Evolutionary conservation across 2,113 vertebrate genomes (phyloP), one percentile per base, ranked within the genome.

Genomic region (Gallinago undulata): DNA sequence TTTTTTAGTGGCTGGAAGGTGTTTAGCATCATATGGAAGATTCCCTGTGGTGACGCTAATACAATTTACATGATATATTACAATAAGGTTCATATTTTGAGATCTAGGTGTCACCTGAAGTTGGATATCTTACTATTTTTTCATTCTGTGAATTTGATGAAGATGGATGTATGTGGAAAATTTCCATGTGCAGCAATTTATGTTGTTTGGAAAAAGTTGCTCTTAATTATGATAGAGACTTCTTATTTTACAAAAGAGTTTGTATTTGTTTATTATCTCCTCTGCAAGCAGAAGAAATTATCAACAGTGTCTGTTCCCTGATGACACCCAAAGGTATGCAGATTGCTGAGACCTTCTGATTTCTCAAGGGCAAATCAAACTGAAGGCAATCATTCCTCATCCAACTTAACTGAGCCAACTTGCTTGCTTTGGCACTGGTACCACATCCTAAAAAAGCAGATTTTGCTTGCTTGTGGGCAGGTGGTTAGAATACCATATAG

Each of bases 291-390:
- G 72, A 67, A n/a, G 53, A 73, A 91, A 89, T 80, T n/a, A n/a
- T 48, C 17, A 50, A 56, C 19, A 86, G 24, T 91, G 41, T 87
- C 31, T 94, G 35, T 90, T 94, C 56, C 45, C 70, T 51, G 37
- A 83, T 89, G 76, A 66, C 24, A 87, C 28, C 60, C 70, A 89
- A 94, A 94, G 64, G 74, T 83, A 91, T 83, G 73, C 41, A 92
- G 77, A 95, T 78, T 96, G 51, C 37, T 68, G 56, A 90, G 69
- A 75, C 83, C 87, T 93, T 96, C 69, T 80, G 64, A 84, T 97
- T 97, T 93, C 94, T 95, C 97, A 98, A 97, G 97, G 97, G 98
- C 95, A 94, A 70, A 94, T 96, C 82, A 97, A 97, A 94, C 80
- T 96, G 97, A 94, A 97, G 56, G 51, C 92, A 96, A 47, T 94